Evolutionary conservation across 2,888 invertebrate species (phyloP).

Genomic region (Mycalesis mineus): DNA sequence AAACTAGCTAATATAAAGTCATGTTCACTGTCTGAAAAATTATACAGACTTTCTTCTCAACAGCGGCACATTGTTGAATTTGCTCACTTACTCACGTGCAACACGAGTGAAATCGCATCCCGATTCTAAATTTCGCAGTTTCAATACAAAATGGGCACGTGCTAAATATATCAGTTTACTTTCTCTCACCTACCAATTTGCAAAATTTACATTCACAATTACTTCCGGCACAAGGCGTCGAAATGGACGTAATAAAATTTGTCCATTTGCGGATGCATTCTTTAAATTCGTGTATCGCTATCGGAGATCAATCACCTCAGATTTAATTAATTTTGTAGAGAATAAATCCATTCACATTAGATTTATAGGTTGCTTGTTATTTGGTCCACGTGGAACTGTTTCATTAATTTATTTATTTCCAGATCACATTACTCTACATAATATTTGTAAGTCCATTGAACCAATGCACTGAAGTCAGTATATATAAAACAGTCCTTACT

Average conservation of each 20-base stretch:
- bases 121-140: slow-evolving; percentile 53
- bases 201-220: slow-evolving; percentile 39
- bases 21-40: background rate
- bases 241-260: slow-evolving; percentile 7
- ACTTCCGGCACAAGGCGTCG: slow-evolving; percentile 25
- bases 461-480: too few relatives aligned
- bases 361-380: too few relatives aligned
- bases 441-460: too few relatives aligned
- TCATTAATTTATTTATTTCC: too few relatives aligned
- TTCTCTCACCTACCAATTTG: slow-evolving; percentile 53
- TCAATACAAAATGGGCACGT: slow-evolving; percentile 46
- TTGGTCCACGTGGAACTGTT: too few relatives aligned
- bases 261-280: slow-evolving; percentile 3
- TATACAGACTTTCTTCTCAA: background rate
- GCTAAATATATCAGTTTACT: slow-evolving; percentile 54
- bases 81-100: slow-evolving; percentile 44
- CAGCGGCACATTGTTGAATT: slow-evolving; percentile 33
- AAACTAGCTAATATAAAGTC: too few relatives aligned
- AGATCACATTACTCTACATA: too few relatives aligned
- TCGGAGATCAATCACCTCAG: background rate
- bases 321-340: background rate
- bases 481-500: too few relatives aligned
- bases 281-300: background rate
- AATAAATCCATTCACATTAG: too few relatives aligned
- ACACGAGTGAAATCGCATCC: slow-evolving; percentile 50